Evolutionary conservation across 1,140 invertebrate species (phyloP).

Genomic region (Bombus cullumanus): DNA sequence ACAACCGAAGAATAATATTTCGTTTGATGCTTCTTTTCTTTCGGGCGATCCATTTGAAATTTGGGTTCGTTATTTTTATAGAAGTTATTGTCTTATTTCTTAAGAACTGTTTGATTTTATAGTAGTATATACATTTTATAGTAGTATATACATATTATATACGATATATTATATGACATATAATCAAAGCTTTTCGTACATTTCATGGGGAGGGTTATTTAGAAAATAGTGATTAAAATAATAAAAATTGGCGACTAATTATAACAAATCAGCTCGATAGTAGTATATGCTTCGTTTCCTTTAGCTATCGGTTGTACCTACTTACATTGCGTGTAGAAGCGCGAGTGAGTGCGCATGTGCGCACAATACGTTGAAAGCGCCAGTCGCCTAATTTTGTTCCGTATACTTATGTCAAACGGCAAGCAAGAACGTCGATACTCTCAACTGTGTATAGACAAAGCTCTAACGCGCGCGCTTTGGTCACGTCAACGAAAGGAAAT

Average conservation of each 20-base stretch:
- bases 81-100: not conserved
- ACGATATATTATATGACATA: too few relatives aligned
- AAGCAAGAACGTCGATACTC: constrained; percentile 27
- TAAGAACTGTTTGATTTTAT: not conserved
- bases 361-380: constrained; percentile 20
- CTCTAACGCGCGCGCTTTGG: not conserved
- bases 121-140: not conserved
- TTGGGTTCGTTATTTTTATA: not conserved
- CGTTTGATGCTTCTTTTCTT: not conserved
- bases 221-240: not conserved
- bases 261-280: not conserved
- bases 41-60: not conserved
- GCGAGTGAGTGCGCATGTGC: constrained; percentile 20
- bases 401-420: constrained; percentile 43
- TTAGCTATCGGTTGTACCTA: not conserved
- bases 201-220: not conserved
- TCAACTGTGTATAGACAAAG: not conserved
- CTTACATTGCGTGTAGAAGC: not conserved
- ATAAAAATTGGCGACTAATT: constrained; percentile 25
- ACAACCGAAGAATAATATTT: not conserved
- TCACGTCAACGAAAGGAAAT: not conserved
- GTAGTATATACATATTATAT: too few relatives aligned
- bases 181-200: too few relatives aligned
- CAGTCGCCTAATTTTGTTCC: constrained; percentile 38
- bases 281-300: not conserved